Evolutionary conservation across 2,113 vertebrate species (phyloP).

Genomic region (Melanocharis versteri): DNA sequence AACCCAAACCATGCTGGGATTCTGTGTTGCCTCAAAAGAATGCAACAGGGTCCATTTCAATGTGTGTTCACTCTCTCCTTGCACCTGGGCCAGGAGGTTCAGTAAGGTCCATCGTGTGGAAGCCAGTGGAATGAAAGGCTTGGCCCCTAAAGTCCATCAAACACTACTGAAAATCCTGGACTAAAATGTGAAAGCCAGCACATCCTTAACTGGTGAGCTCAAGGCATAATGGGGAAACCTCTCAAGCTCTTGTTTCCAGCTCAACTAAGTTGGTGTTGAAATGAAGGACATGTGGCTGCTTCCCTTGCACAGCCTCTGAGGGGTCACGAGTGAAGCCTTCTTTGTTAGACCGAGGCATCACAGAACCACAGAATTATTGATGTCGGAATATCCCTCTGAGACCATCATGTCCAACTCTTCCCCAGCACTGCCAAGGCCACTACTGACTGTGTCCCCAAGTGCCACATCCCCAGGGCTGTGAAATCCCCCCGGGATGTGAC

Average conservation of each 20-base stretch:
- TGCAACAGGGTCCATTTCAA: rapidly evolving
- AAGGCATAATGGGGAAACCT: background rate
- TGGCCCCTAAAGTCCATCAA: background rate
- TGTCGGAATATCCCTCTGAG: too few relatives aligned
- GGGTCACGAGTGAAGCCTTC: rapidly evolving
- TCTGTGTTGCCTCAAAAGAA: background rate
- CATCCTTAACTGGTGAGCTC: background rate
- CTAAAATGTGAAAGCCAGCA: background rate
- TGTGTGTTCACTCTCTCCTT: background rate
- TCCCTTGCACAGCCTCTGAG: rapidly evolving
- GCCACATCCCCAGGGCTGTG: background rate
- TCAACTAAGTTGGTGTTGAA: rapidly evolving
- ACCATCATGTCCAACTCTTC: rapidly evolving
- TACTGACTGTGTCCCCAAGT: background rate
- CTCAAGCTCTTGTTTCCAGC: background rate
- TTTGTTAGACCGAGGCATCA: too few relatives aligned
- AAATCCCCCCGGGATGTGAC: background rate
- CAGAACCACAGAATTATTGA: rapidly evolving
- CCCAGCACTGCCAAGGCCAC: background rate
- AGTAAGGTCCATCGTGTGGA: background rate
- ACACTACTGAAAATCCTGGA: background rate
- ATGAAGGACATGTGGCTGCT: background rate
- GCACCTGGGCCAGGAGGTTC: background rate
- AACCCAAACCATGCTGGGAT: too few relatives aligned
- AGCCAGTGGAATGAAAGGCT: background rate